Evolutionary conservation across 2,113 vertebrate species (phyloP).

Genomic region (Catharus minimus): DNA sequence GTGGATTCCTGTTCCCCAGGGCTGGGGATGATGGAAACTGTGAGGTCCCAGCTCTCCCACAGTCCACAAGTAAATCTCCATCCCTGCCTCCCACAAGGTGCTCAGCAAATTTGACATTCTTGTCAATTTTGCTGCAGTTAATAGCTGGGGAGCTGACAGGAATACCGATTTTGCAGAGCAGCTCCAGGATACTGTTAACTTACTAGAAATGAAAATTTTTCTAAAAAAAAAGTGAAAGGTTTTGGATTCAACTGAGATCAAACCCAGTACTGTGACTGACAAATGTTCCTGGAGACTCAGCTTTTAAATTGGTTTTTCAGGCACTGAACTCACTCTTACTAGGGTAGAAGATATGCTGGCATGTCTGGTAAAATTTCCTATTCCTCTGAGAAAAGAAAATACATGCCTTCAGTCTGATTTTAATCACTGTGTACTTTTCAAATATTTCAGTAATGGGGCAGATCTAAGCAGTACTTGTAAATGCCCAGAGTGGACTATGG

Average conservation of each 20-base stretch:
- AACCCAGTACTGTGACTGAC: background rate
- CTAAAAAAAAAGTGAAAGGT: background rate
- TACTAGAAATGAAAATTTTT: background rate
- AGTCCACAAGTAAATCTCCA: background rate
- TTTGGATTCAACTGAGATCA: constrained; percentile 8
- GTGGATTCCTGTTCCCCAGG: background rate
- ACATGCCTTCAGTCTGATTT: background rate
- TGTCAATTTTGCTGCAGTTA: constrained; percentile 28
- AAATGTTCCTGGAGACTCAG: background rate
- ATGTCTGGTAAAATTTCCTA: background rate
- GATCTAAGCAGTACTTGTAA: background rate
- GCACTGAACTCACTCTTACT: background rate
- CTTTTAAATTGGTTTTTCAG: background rate
- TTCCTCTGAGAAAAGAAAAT: background rate
- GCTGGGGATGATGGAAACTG: background rate
- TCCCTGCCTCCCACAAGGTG: background rate
- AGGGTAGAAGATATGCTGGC: background rate
- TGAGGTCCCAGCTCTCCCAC: background rate
- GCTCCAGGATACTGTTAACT: background rate
- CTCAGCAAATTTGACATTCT: background rate
- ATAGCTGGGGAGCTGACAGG: background rate
- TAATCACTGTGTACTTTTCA: background rate
- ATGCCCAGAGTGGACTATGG: background rate
- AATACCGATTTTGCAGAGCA: constrained; percentile 23
- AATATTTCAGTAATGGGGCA: background rate